Percentiles rank a stretch among this genome's conserved stretches.
These are phyloP conservation scores for Zophobas atratus DNA, from an alignment of 1,140 invertebrate genomes.

Conservation along the genomic window DNA sequence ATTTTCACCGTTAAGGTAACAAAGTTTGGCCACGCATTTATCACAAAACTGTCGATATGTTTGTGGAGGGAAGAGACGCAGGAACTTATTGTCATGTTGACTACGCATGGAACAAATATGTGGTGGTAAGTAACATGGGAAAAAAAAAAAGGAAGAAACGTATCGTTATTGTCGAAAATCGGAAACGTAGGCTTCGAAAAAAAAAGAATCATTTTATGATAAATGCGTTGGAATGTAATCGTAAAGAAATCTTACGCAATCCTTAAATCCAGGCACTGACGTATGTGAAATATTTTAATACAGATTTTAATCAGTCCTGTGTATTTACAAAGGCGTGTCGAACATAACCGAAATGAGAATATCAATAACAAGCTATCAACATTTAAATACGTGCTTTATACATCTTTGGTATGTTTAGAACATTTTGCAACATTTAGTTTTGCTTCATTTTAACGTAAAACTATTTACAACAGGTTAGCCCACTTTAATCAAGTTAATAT, in stretches of 20 bases:
- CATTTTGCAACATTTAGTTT: slow-evolving; percentile 37
- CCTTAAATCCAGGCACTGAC: slow-evolving; percentile 59
- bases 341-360: slow-evolving; percentile 22
- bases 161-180: slow-evolving; percentile 30
- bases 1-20: slow-evolving; percentile 21
- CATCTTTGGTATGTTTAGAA: slow-evolving; percentile 43
- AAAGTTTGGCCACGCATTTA: slow-evolving; percentile 29
- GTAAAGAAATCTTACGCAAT: slow-evolving; percentile 14
- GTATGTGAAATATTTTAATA: slow-evolving; percentile 55
- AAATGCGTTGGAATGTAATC: slow-evolving; percentile 22
- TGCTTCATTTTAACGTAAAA: slow-evolving; percentile 31
- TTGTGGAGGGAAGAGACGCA: slow-evolving; percentile 11
- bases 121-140: slow-evolving; percentile 1
- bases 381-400: slow-evolving; percentile 45
- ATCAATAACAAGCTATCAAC: slow-evolving; percentile 44
- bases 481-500: slow-evolving; percentile 15
- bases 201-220: slow-evolving; percentile 15
- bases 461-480: slow-evolving; percentile 31
- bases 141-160: slow-evolving; percentile 14
- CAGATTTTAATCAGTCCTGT: slow-evolving; percentile 55
- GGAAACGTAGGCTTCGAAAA: not conserved
- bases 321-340: slow-evolving; percentile 58
- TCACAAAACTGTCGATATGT: slow-evolving; percentile 26
- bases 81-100: slow-evolving; percentile 30
- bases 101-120: not conserved